Evolutionary conservation across 2,888 invertebrate genomes (phyloP), one percentile per base, ranked within the genome.

Genomic region (Agonopterix subpropinquella): DNA sequence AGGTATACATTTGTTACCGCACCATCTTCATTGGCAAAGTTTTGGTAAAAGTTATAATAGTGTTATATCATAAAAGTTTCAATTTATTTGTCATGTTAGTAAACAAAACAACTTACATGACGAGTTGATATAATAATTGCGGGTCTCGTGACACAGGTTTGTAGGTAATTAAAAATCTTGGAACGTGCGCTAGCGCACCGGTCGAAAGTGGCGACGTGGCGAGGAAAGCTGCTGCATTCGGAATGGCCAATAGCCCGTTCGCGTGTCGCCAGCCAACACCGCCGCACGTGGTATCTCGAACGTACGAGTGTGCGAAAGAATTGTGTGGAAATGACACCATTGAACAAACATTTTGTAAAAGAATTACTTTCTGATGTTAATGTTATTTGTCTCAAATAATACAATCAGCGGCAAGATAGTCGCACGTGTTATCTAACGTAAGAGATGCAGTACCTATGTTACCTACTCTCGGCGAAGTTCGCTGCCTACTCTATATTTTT

Each of bases 181-280:
- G 66, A 70, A 74, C 76, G 78, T 73, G 66, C 68, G 67, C 64
- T 51, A 39, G 28, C 59, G 61, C 63, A 67, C 62, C 50, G 49
- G 76, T 80, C 70, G 82, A 86, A 83, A 87, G 87, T 80, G 74
- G 76, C 76, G 70, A 83, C 86, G 85, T 80, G 74, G 76, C 76
- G 69, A 81, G 66, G 85, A 85, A 86, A 86, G 85, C 82, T 80
- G 80, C 65, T 59, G 57, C 71, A 65, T 67, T 71, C 67, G 70
- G 73, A 78, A 80, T 81, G 79, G 78, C 72, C 80, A 80, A 76
- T 71, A 73, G 41, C 11, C 42, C 36, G 9, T 36, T 45, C 49
- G 48, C 47, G 45, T 47, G 48, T 28, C 46, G 42, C 28, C 28
- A 10, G 28, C 15, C 18, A 43, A 28, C 28, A 28, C 28, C 28